A percentile compares a stretch with the other conserved stretches of the same genome.
Conservation (phyloP, 2,113 vertebrate species). For the Psettodes erumei region DNA sequence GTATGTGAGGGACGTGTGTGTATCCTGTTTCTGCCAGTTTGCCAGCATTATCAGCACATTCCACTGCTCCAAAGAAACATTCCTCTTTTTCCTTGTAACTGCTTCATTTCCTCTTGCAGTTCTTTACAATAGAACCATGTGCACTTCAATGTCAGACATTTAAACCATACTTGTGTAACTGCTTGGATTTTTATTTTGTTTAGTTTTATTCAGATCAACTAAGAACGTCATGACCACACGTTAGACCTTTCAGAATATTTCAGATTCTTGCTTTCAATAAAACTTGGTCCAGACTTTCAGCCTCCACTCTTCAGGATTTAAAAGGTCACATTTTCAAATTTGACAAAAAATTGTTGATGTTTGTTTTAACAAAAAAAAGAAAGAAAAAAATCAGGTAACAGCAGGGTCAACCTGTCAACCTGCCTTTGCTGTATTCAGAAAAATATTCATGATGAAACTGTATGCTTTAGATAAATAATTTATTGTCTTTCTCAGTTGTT, state of each 20-base stretch:
- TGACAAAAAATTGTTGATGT: constrained; percentile 43
- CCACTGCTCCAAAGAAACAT: constrained; percentile 56
- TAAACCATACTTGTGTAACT: constrained; percentile 16
- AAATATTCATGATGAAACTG: constrained; percentile 60
- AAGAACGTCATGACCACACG: neutral
- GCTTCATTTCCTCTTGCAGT: constrained; percentile 38
- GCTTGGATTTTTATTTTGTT: neutral
- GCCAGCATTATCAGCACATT: constrained; percentile 63
- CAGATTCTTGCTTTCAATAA: neutral
- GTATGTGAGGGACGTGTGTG: constrained; percentile 2
- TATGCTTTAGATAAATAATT: constrained; percentile 72
- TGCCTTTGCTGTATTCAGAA: constrained; percentile 53
- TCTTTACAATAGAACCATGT: constrained; percentile 6
- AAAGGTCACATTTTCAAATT: constrained; percentile 9
- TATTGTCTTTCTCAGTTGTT: constrained; percentile 72
- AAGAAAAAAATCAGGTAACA: too few relatives aligned
- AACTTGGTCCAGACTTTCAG: constrained; percentile 1
- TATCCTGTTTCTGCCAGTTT: constrained; percentile 57
- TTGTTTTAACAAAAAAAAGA: constrained; percentile 29
- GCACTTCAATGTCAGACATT: neutral
- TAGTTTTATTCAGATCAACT: neutral
- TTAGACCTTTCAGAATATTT: constrained; percentile 1
- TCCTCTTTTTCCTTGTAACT: constrained; percentile 35
- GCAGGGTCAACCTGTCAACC: too few relatives aligned
- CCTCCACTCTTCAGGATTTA: constrained; percentile 6